phyloP scores from a whole-genome alignment of 2,797 vertebrate genomes.

The Periparus ater region DNA sequence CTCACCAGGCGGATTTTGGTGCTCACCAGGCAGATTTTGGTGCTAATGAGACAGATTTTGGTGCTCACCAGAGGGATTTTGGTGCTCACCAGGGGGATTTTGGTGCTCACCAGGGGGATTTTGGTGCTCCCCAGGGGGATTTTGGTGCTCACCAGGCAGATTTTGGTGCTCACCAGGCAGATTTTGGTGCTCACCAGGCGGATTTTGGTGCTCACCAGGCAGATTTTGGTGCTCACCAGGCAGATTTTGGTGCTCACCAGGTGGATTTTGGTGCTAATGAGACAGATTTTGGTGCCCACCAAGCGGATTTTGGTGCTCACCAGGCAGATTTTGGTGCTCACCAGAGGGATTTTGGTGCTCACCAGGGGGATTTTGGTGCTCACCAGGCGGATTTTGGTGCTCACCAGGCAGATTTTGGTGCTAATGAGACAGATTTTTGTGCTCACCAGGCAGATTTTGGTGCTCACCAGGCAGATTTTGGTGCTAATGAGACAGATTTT shows the following conservation, averaged over 20 bases:
- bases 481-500: too few relatives aligned
- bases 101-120: neutral
- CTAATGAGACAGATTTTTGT: too few relatives aligned
- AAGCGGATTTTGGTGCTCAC: too few relatives aligned
- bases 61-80: too few relatives aligned
- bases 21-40: neutral
- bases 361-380: too few relatives aligned
- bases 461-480: neutral
- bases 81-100: neutral
- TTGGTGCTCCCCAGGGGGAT: too few relatives aligned
- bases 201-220: neutral
- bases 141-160: neutral
- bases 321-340: neutral
- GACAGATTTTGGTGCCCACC: neutral
- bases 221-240: neutral
- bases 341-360: neutral
- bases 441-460: neutral
- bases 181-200: too few relatives aligned
- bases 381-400: neutral
- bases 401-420: neutral
- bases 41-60: too few relatives aligned
- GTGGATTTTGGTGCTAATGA: neutral
- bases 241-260: too few relatives aligned
- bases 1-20: neutral
- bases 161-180: neutral